These are phyloP conservation scores for Scylla paramamosain DNA, from an alignment of 1,140 invertebrate genomes.

Conservation along the genomic window DNA sequence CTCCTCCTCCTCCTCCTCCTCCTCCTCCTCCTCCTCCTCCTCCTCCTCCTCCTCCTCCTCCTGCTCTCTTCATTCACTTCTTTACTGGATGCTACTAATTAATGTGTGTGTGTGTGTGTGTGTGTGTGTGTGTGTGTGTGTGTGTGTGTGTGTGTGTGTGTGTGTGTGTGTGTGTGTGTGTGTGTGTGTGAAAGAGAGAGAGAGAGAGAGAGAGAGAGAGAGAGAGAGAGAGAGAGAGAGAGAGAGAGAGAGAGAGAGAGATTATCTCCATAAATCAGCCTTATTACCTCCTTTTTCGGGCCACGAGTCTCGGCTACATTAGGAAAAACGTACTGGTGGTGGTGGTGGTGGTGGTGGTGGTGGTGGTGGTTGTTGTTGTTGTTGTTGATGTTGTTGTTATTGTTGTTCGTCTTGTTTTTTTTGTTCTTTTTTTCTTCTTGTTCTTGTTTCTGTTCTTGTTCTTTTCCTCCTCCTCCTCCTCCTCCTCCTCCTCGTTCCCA, in stretches of 20 bases:
- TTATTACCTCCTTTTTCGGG: neutral
- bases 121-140: too few species aligned
- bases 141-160: too few species aligned
- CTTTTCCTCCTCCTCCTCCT: too few species aligned
- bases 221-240: slow-evolving; percentile 20
- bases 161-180: too few species aligned
- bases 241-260: slow-evolving; percentile 20
- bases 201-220: slow-evolving; percentile 13
- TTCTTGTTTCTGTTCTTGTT: neutral
- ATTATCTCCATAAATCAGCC: neutral
- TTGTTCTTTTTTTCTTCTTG: neutral
- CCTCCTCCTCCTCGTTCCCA: too few species aligned
- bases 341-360: neutral
- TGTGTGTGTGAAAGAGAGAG: neutral
- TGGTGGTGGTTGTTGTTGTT: neutral
- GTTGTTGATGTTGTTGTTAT: neutral
- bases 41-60: too few species aligned
- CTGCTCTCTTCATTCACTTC: neutral
- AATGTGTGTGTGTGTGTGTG: too few species aligned
- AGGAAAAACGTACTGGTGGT: neutral
- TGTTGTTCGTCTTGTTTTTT: neutral
- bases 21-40: too few species aligned
- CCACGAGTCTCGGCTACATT: neutral
- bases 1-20: too few species aligned
- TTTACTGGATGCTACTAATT: too few species aligned